Conservation (phyloP, 2,888 invertebrate species). For the Erebia epiphron region DNA sequence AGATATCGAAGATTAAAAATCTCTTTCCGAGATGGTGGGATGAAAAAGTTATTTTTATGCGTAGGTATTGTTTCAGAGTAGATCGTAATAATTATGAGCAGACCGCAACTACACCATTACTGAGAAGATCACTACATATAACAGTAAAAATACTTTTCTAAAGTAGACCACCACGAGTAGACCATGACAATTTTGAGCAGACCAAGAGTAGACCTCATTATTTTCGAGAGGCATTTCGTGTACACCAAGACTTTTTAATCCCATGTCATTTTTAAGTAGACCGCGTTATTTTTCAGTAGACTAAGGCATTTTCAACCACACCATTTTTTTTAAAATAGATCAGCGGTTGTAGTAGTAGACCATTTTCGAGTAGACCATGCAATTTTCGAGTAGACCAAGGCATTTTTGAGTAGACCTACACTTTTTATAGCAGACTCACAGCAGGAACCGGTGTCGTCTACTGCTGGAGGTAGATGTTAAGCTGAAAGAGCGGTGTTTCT, state of each 20-base stretch:
- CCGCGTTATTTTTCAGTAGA: slow-evolving; percentile 26
- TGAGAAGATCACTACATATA: no score
- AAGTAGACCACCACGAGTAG: neutral
- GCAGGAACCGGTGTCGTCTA: slow-evolving; percentile 41
- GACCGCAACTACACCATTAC: neutral
- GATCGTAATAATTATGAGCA: neutral
- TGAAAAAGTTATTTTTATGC: no score
- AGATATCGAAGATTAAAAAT: no score
- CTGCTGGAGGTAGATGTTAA: slow-evolving; percentile 35
- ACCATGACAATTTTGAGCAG: neutral
- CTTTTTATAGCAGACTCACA: slow-evolving; percentile 31
- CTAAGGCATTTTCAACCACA: slow-evolving; percentile 34
- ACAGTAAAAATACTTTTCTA: no score
- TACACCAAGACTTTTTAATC: neutral
- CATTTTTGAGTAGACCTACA: slow-evolving; percentile 14
- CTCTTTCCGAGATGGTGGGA: no score
- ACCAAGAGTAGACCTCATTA: neutral
- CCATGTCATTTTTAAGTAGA: neutral
- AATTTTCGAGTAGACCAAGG: neutral
- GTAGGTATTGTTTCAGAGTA: no score
- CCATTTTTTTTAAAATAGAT: neutral
- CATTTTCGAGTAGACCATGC: neutral
- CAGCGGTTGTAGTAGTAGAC: no score
- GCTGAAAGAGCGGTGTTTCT: slow-evolving; percentile 83
- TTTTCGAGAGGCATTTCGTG: no score